Base-by-base conservation (phyloP, 2,113 vertebrate genomes). In the Pungitius pungitius region DNA sequence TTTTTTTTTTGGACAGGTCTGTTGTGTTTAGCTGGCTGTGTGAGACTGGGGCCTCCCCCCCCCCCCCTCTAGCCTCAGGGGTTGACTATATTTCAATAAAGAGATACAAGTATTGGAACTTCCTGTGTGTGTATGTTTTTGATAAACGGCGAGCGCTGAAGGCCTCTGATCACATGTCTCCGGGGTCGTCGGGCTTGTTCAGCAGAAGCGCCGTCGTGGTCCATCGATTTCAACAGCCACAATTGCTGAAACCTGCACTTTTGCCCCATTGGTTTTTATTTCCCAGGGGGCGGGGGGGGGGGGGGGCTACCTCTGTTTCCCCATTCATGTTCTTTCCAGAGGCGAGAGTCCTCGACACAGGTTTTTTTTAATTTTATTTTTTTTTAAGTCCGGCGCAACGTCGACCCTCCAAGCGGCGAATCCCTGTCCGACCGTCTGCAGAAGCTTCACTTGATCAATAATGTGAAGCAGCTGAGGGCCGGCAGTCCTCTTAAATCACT, bases 41-140 rank as follows among this genome's bases (percentile, higher is more conserved):
- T 85, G 83, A 55, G 73, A 84, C 87, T 84, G n/a, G n/a, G n/a
- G n/a, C n/a, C n/a, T n/a, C n/a, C n/a, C n/a, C n/a, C n/a, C n/a
- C n/a, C n/a, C n/a, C n/a, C n/a, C n/a, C n/a, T n/a, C 83, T 76
- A 83, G 83, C 88, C 82, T 90, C 84, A 84, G 89, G 84, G 78
- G 74, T 85, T 58, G 37, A 87, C 64, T 82, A 74, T 82, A 82
- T 85, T 89, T 88, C 83, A 91, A 84, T 87, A 89, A 88, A 82
- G 70, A 85, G 84, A 85, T 69, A 73, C 68, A 78, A 85, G 43
- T 77, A 68, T 74, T 83, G 75, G 57, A 55, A 83, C 60, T 81
- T 69, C 57, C 14, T 15, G 14, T 35, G 1, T 58, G 27, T 24
- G 3, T 70, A 10, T 1, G 47, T 24, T 35, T 20, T 35, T 49